Evolutionary conservation across 1,140 invertebrate genomes (phyloP).

Genomic region (Lasaia peninsularis): DNA sequence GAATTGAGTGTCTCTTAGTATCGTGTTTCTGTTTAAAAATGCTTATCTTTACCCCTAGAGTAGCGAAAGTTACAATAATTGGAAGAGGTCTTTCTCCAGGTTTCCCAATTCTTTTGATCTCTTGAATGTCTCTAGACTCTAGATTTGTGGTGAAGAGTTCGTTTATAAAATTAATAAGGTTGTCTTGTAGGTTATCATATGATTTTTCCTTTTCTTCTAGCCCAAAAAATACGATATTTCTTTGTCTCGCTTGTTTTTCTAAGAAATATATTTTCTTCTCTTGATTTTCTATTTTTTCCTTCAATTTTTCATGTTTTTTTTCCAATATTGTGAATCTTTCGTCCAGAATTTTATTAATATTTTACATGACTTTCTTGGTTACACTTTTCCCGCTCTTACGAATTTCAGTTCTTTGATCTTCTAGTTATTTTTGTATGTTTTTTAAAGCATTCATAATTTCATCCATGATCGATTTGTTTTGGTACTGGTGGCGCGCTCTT

Average conservation of each 20-base stretch:
- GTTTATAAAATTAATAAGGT: not conserved
- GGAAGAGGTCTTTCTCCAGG: not conserved
- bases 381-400: not conserved
- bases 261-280: not conserved
- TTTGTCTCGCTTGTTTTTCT: not conserved
- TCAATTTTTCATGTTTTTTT: not conserved
- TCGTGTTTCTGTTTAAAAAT: not conserved
- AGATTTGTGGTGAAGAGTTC: not conserved
- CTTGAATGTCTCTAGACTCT: not conserved
- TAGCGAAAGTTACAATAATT: not conserved
- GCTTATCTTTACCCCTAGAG: not conserved
- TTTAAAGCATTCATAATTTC: conserved; percentile 1
- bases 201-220: not conserved
- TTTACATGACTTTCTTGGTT: not conserved
- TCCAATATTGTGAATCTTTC: not conserved
- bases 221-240: not conserved
- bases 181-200: not conserved
- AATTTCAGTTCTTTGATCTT: not conserved
- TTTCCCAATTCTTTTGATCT: not conserved
- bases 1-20: not conserved
- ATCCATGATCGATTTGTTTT: not conserved
- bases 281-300: not conserved
- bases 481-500: too few relatives aligned
- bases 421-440: not conserved
- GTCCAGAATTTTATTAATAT: conserved; percentile 2